A percentile compares a stretch with the other conserved stretches of the same genome.
phyloP scores from a whole-genome alignment of 92 coral and sea anemone genomes.

The Zoanthus gigantus region DNA sequence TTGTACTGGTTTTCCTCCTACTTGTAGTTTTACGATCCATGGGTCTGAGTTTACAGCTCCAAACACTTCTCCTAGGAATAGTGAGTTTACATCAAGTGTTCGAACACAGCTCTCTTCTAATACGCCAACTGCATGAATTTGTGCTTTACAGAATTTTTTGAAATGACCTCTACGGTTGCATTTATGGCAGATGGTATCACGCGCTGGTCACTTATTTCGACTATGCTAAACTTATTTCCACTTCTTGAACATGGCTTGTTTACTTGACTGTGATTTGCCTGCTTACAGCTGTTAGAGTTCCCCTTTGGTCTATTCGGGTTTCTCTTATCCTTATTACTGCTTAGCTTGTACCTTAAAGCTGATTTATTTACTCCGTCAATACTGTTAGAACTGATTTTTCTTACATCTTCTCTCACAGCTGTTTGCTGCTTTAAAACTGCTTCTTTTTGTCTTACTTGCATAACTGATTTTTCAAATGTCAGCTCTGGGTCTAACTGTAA shows the following conservation, averaged over 20 bases:
- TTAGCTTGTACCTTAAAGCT: neutral
- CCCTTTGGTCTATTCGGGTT: neutral
- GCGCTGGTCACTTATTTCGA: neutral
- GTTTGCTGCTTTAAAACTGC: neutral
- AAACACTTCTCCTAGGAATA: no score
- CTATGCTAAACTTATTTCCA: neutral
- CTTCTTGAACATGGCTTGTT: neutral
- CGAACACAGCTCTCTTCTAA: no score
- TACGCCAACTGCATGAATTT: no score
- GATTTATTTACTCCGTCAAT: neutral
- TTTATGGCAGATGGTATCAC: no score
- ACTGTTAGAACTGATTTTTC: neutral
- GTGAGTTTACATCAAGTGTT: no score
- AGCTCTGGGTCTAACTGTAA: constrained; percentile 4
- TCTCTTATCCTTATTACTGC: neutral
- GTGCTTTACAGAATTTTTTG: no score
- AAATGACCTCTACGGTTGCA: no score
- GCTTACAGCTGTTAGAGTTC: neutral
- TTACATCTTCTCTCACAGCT: neutral
- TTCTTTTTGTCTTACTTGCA: neutral
- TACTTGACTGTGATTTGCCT: neutral
- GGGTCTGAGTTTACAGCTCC: no score
- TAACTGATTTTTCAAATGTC: neutral
- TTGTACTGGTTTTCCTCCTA: no score
- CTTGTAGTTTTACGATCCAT: no score